A percentile compares a stretch with the other conserved stretches of the same genome.
These are phyloP conservation scores for Prinia subflava DNA, from an alignment of 2,113 vertebrate species.

Conservation along the genomic window DNA sequence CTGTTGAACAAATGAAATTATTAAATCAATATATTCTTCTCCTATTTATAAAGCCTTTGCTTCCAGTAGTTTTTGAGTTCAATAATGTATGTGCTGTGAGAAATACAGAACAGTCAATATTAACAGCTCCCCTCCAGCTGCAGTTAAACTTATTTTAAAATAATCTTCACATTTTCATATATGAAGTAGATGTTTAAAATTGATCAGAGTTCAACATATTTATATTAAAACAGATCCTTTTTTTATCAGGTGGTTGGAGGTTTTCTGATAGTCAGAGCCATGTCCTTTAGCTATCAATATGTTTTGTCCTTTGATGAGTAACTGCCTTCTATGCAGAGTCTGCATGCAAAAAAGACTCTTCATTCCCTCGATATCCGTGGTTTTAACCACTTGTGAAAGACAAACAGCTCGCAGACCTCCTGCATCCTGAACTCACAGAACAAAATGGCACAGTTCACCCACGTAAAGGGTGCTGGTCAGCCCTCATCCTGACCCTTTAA, in stretches of 20 bases:
- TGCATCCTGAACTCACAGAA: not conserved
- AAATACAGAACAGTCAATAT: constrained; percentile 29
- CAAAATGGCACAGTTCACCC: not conserved
- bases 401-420: not conserved
- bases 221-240: not conserved
- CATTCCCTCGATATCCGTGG: not conserved
- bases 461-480: not conserved
- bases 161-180: constrained; percentile 29
- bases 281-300: not conserved
- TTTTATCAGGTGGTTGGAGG: not conserved
- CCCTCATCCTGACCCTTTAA: not conserved
- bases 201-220: not conserved
- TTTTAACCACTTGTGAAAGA: not conserved
- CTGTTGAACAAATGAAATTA: constrained; percentile 1
- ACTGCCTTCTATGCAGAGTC: not conserved
- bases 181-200: constrained; percentile 7
- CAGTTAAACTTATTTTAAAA: constrained; percentile 27
- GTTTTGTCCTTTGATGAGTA: not conserved
- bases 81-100: constrained; percentile 20
- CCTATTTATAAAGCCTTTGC: constrained; percentile 26
- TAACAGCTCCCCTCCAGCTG: not conserved
- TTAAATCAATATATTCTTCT: constrained; percentile 39
- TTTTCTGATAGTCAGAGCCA: not conserved
- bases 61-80: constrained; percentile 40
- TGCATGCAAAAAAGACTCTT: not conserved